Evolutionary conservation across 2,797 vertebrate species (phyloP), one percentile per base, ranked within the genome.

Genomic region (Manis pentadactyla): DNA sequence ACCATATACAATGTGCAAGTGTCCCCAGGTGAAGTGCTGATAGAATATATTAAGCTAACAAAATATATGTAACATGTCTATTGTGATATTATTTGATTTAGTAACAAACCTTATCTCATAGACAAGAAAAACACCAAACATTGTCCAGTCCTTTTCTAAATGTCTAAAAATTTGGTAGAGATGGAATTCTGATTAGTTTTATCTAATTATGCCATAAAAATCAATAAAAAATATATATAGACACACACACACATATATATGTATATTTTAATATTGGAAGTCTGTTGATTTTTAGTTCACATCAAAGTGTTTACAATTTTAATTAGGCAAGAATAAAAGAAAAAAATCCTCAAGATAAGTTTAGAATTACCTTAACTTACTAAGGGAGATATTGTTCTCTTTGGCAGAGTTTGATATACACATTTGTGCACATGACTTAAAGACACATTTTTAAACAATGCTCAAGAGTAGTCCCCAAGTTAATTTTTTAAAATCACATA

Each of bases 401-500:
- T 73, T 2, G 59, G 49, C 46, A 95, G 68, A 63, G 3, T 7
- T 87, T 49, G 77, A 91, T 82, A 19, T 92, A 31, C 17, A 6
- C 23, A 75, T 86, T 87, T 95, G 25, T n/a, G 19, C 23, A 75
- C 1, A 1, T 11, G 27, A 59, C 83, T 97, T 92, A 79, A 78
- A 83, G 63, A 91, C 4, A 96, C 11, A 90, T 95, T 97, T 96
- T 64, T 94, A 97, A 97, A 79, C n/a, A 94, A 96, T 94, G 46
- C 53, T 71, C 64, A 34, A 74, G 18, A 92, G 55, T 15, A 19
- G 23, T 81, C 19, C 12, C 27, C 18, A 78, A 23, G 21, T 42
- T 73, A 29, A 8, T 55, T 39, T 95, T 97, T 63, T 37, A 14
- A 97, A 88, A 66, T 57, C 64, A 71, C 17, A 46, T 1, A 46